Evolutionary conservation across 2,113 vertebrate genomes (phyloP), one percentile per base, ranked within the genome.

Genomic region (Leucoraja erinaceus): DNA sequence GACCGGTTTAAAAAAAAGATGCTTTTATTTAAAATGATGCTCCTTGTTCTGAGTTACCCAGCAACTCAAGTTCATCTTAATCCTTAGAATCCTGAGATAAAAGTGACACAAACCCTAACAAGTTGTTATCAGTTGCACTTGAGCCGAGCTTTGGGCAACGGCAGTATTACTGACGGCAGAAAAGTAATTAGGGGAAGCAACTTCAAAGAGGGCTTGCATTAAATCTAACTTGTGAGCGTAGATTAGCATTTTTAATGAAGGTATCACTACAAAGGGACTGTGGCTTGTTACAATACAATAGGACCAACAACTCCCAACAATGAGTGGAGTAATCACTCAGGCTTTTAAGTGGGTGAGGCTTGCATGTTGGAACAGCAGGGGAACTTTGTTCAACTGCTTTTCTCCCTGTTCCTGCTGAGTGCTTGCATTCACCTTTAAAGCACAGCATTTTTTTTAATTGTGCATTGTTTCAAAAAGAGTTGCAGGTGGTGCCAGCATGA

Each of bases 231-330:
- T 63, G 38, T 33, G 86, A 90, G 63, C 18, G 28, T n/a, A 38
- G 63, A 90, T 90, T 90, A 90, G 63, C 90, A 91, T 91, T 91
- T 91, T 70, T 91, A 91, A 54, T 91, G 90, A 91, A 72, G 33
- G 38, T 47, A 91, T 47, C 66, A 54, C 66, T 72, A 54, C 90
- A 91, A 74, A 91, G 66, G 22, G 33, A 72, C 66, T 25, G 22
- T 54, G 18, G 33, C 68, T 74, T 54, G 72, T 72, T 74, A 91
- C 68, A 91, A 91, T 91, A 91, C 90, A 91, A 91, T 72, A 25
- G 68, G 11, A 54, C 31, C 5, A 33, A 47, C 33, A 33, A 31
- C 25, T 38, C 68, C 38, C 90, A 54, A 54, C 90, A 91, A 54
- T 91, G 11, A 28, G 47, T 31, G 38, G 20, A 72, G 90, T 22